These are phyloP conservation scores for Chascanopsetta lugubris DNA, from an alignment of 2,113 vertebrate species.

Conservation along the genomic window DNA sequence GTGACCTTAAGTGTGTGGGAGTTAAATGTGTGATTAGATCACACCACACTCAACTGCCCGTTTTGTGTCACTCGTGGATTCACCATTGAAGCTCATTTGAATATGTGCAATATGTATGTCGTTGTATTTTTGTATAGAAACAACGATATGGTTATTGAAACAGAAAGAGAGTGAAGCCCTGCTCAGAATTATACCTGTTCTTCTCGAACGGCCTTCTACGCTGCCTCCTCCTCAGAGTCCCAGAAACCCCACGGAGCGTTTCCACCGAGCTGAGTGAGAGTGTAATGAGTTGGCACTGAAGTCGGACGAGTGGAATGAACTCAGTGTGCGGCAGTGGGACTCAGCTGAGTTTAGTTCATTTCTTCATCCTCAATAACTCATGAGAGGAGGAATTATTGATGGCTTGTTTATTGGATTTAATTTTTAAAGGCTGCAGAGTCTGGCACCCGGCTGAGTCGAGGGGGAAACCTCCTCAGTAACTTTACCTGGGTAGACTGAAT, in stretches of 20 bases:
- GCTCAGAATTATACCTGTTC: no score
- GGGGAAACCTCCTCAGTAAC: background rate
- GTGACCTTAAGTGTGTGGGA: no score
- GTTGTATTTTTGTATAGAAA: no score
- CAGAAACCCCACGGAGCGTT: background rate
- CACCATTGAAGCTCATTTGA: no score
- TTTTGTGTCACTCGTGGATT: no score
- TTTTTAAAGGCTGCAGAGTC: slow-evolving; percentile 5
- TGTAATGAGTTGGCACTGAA: background rate
- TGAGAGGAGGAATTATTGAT: slow-evolving; percentile 18
- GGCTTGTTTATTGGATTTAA: slow-evolving; percentile 5
- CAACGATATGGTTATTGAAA: no score
- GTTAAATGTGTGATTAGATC: no score
- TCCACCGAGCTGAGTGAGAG: background rate
- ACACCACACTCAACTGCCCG: no score
- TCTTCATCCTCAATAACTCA: background rate
- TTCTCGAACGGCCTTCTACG: background rate
- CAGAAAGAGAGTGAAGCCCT: no score
- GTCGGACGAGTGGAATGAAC: background rate
- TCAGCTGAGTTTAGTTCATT: slow-evolving; percentile 8
- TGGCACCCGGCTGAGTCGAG: background rate
- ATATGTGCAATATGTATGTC: no score
- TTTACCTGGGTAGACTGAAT: background rate
- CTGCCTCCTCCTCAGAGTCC: background rate
- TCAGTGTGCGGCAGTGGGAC: background rate